These are phyloP conservation scores for Rhea americana DNA, from an alignment of 2,113 vertebrate species.

Conservation along the genomic window DNA sequence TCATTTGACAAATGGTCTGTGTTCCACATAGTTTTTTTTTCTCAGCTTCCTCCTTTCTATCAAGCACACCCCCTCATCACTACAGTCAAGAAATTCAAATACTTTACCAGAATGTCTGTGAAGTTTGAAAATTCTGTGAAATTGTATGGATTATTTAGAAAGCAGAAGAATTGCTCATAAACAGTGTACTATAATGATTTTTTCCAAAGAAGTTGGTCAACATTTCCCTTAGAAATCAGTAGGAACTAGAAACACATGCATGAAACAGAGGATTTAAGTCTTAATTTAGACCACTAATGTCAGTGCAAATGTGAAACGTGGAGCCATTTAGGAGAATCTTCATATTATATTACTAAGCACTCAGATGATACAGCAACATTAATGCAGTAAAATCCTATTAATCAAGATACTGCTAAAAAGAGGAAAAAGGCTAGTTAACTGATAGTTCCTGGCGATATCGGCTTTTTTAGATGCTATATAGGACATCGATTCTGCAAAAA, in stretches of 20 bases:
- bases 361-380: neutral
- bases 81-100: slow-evolving; percentile 10
- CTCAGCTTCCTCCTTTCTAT: slow-evolving; percentile 4
- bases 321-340: neutral
- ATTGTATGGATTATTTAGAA: neutral
- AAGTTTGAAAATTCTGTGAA: neutral
- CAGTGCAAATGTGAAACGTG: neutral
- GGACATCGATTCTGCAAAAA: neutral
- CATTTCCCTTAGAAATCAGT: neutral
- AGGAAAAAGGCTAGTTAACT: neutral
- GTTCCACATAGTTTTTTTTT: neutral
- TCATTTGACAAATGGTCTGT: neutral
- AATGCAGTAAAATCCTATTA: neutral
- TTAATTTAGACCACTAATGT: neutral
- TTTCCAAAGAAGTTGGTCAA: neutral
- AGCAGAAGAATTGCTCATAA: neutral
- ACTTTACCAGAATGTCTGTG: slow-evolving; percentile 24
- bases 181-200: neutral
- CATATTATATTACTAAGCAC: neutral
- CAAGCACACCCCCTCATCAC: slow-evolving; percentile 1
- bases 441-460: neutral
- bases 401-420: neutral
- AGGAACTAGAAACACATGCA: neutral
- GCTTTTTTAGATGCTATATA: neutral
- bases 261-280: neutral